Conservation (phyloP, 35 echinoderm and acorn worm genomes). For the Ptychodera flava region DNA sequence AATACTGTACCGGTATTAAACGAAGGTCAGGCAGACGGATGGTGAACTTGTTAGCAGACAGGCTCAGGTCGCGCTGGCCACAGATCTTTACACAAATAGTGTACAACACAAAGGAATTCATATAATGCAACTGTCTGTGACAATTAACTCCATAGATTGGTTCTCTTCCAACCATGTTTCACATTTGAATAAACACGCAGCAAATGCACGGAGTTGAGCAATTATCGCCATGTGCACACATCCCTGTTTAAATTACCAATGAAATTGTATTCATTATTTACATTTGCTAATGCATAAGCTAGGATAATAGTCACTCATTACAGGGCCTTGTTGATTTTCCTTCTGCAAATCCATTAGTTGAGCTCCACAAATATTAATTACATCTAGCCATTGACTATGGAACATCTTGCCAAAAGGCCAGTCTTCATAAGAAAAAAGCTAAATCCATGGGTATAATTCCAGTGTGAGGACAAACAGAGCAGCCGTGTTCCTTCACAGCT, state of each 20-base stretch:
- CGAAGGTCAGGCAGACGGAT: background rate
- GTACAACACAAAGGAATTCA: background rate
- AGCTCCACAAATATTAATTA: background rate
- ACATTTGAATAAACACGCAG: background rate
- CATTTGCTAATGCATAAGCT: background rate
- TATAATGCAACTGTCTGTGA: constrained; percentile 1
- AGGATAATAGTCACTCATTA: constrained; percentile 1
- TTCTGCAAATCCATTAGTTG: background rate
- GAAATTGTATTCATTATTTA: background rate
- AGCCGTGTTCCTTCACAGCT: too few relatives aligned
- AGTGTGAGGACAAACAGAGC: too few relatives aligned
- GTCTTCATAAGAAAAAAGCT: background rate
- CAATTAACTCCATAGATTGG: constrained; percentile 1
- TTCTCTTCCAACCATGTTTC: background rate
- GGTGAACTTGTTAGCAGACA: background rate
- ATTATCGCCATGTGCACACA: background rate
- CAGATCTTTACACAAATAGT: background rate
- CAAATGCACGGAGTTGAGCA: background rate
- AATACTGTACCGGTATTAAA: background rate
- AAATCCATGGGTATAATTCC: background rate
- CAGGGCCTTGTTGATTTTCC: background rate
- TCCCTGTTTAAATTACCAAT: constrained; percentile 1
- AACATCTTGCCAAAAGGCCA: background rate
- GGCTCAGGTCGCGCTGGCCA: background rate
- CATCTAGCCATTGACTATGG: background rate